Evolutionary conservation across 2,113 vertebrate genomes (phyloP), one percentile per base, ranked within the genome.

Genomic region (Colius striatus): DNA sequence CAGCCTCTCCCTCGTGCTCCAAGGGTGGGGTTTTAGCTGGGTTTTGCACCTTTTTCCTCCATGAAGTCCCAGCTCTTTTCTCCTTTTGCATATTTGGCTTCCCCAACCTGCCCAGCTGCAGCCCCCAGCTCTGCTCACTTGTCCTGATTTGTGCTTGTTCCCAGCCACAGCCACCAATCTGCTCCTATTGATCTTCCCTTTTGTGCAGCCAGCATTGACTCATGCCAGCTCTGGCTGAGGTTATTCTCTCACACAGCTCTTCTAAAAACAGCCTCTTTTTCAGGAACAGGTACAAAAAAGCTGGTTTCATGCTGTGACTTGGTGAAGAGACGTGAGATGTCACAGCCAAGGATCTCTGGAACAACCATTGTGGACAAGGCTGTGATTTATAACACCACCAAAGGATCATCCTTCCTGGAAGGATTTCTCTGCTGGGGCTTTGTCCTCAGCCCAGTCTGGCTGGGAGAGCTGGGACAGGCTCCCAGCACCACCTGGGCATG

Each of bases 121-220:
- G 67, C 38, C 81, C 53, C 54, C 36, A 66, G 63, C 45, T 53
- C 9, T 5, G 41, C 63, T 95, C 25, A 10, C 36, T 54, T 53
- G 53, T 78, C 61, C 71, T 67, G 58, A 51, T 89, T 68, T 53
- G 55, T 89, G 68, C 43, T 77, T 72, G 36, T 58, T 86, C 83
- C 38, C 54, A 67, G 83, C 60, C 63, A 18, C 47, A 55, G 67
- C 30, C 72, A 80, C 75, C 72, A 62, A 54, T 70, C 71, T 94
- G 75, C 47, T 80, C 32, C 72, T 76, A 85, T 79, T 88, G 86
- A 93, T 96, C 79, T 83, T 76, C 75, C 29, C 34, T 20, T 79
- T 95, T 73, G 51, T 1, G 0, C 45, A 57, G 22, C 50, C 8
- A 51, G 25, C 60, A 47, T 58, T 66, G 60, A 84, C 65, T 91